These are phyloP conservation scores for Paramisgurnus dabryanus DNA, from an alignment of 2,113 vertebrate genomes.

Conservation along the genomic window DNA sequence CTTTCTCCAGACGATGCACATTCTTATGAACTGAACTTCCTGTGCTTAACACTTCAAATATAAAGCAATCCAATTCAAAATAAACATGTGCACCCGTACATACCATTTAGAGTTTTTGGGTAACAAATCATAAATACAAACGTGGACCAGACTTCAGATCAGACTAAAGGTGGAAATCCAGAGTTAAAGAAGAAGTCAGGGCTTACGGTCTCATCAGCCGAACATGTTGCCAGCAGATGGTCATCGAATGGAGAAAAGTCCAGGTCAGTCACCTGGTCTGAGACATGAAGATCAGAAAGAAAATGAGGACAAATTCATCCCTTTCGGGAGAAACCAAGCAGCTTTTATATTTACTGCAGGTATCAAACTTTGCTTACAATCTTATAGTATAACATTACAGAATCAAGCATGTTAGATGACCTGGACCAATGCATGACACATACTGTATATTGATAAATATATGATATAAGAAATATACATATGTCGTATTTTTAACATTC, in stretches of 20 bases:
- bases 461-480: neutral
- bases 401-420: no score
- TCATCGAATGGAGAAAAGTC: constrained; percentile 95
- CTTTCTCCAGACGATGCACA: neutral
- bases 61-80: neutral
- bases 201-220: constrained; percentile 85
- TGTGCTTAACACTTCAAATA: neutral
- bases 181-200: neutral
- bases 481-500: neutral
- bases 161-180: no score
- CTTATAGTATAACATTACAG: no score
- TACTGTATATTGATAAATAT: no score
- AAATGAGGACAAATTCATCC: constrained; percentile 8
- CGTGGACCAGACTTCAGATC: neutral
- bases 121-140: no score
- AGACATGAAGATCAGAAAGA: constrained; percentile 30
- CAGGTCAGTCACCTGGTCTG: constrained; percentile 90
- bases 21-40: neutral
- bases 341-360: neutral
- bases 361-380: neutral
- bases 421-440: no score
- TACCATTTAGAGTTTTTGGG: no score
- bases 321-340: neutral
- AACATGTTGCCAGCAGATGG: constrained; percentile 85
- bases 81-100: neutral